Evolutionary conservation across 2,888 invertebrate species (phyloP).

Genomic region (Drosophila crucigera): DNA sequence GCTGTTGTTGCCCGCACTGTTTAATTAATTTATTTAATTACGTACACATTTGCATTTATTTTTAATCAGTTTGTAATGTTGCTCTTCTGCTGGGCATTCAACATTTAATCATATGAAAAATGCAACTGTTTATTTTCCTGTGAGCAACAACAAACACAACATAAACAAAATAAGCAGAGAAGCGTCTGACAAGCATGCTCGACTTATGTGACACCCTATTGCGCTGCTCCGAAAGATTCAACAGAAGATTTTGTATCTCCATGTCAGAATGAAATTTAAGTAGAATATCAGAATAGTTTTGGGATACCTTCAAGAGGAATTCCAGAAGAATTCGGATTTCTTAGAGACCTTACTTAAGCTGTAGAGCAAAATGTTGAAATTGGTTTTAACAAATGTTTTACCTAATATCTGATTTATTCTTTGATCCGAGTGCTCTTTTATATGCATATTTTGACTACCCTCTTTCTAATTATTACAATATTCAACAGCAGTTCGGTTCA

Average conservation of each 20-base stretch:
- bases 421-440: neutral
- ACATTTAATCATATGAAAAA: conserved; percentile 52
- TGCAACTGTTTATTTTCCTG: conserved; percentile 53
- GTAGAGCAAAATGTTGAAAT: neutral
- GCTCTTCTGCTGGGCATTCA: conserved; percentile 56
- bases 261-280: neutral
- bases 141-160: conserved; percentile 7
- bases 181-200: neutral
- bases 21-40: conserved; percentile 82
- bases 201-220: neutral
- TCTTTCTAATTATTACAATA: neutral
- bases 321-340: neutral
- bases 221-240: neutral
- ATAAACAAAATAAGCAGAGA: conserved; percentile 27
- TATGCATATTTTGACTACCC: neutral
- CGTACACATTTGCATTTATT: conserved; percentile 75
- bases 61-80: conserved; percentile 73
- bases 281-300: neutral
- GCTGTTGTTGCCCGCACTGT: conserved; percentile 25
- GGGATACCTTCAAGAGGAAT: neutral
- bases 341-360: neutral
- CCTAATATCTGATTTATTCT: neutral
- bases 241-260: neutral
- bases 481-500: neutral
- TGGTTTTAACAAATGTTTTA: neutral